Evolutionary conservation across 2,113 vertebrate genomes (phyloP).

Genomic region (Phalacrocorax aristotelis): DNA sequence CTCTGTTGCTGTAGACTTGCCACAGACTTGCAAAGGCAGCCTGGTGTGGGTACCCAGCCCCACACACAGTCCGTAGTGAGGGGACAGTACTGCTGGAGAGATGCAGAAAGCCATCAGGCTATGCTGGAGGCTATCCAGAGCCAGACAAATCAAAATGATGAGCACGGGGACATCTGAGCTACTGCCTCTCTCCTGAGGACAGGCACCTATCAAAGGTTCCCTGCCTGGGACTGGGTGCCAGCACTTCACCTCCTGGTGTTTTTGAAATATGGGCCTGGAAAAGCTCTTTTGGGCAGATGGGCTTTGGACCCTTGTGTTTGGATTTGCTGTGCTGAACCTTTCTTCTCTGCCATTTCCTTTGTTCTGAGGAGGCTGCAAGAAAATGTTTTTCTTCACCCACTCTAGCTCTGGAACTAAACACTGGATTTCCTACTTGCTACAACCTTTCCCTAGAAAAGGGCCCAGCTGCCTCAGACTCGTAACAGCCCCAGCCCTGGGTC

Average conservation of each 20-base stretch:
- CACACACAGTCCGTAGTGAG: fast-evolving
- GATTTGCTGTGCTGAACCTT: not conserved
- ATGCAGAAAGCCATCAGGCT: not conserved
- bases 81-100: not conserved
- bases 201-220: not conserved
- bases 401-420: not conserved
- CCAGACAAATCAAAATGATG: not conserved
- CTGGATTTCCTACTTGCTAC: not conserved
- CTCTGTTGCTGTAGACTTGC: not conserved
- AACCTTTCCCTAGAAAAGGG: not conserved
- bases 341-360: not conserved
- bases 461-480: not conserved
- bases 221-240: not conserved
- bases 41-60: not conserved
- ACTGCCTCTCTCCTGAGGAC: not conserved
- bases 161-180: not conserved
- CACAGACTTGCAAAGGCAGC: not conserved
- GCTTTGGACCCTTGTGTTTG: not conserved
- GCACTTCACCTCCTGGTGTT: not conserved
- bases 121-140: not conserved
- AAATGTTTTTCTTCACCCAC: not conserved
- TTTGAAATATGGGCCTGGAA: not conserved
- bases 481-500: not conserved
- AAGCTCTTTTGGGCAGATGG: not conserved
- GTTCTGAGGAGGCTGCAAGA: not conserved